Evolutionary conservation across 2,113 vertebrate genomes (phyloP).

Genomic region (Ceyx cyanopectus): DNA sequence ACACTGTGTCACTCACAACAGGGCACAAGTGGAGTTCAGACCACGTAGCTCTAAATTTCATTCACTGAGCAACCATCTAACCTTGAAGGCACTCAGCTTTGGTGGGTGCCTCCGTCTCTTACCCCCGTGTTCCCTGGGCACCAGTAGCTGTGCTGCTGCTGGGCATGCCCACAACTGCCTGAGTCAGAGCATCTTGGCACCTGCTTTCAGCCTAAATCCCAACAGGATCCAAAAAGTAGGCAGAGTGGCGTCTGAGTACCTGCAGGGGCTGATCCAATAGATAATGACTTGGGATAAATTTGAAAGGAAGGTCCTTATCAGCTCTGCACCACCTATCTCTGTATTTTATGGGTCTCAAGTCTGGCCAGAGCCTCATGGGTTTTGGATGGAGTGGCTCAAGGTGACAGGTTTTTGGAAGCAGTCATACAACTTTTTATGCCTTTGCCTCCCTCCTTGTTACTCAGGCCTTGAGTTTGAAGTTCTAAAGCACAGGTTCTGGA

Average conservation of each 20-base stretch:
- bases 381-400: background rate
- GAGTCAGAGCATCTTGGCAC: conserved; percentile 64
- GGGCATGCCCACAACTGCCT: conserved; percentile 47
- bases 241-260: conserved; percentile 62
- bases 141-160: conserved; percentile 26
- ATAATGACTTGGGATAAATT: conserved; percentile 38
- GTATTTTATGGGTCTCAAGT: background rate
- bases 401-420: background rate
- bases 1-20: background rate
- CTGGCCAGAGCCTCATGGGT: background rate
- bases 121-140: background rate
- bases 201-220: conserved; percentile 25
- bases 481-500: background rate
- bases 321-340: background rate
- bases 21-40: background rate
- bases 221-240: conserved; percentile 47
- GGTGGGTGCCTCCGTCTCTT: fast-evolving
- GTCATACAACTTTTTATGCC: background rate
- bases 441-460: background rate
- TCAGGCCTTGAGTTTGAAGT: background rate
- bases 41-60: fast-evolving
- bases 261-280: conserved; percentile 27
- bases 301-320: conserved; percentile 46
- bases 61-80: background rate
- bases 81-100: background rate